phyloP scores from a whole-genome alignment of 2,888 invertebrate species.

The Petrophora chlorosata region DNA sequence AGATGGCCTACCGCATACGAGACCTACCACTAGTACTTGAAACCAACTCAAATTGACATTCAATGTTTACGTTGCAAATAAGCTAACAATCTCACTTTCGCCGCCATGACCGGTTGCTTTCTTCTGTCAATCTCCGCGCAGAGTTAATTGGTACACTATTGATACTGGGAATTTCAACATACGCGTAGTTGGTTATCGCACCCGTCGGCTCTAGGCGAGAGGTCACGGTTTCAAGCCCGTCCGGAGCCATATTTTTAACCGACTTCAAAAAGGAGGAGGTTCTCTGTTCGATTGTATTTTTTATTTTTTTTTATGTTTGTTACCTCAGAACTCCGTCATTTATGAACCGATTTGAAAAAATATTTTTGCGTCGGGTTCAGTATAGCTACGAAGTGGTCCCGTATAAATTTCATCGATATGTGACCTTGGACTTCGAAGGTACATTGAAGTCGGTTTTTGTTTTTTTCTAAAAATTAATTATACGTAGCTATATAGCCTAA shows the following conservation, averaged over 20 bases:
- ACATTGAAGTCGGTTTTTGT: no score
- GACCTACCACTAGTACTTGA: no score
- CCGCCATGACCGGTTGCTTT: constrained; percentile 61
- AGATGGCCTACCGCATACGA: no score
- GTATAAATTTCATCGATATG: neutral
- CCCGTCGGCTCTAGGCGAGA: no score
- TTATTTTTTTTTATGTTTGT: neutral
- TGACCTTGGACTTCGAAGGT: no score
- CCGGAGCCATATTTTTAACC: neutral
- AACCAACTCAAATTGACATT: constrained; percentile 16
- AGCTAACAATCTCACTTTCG: constrained; percentile 62
- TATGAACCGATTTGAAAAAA: neutral
- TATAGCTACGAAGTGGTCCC: neutral
- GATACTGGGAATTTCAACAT: constrained; percentile 1
- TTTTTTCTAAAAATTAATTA: no score
- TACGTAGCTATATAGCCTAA: no score
- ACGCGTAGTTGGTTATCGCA: no score
- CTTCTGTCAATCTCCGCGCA: constrained; percentile 67
- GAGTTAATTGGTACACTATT: constrained; percentile 62
- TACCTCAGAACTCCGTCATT: neutral
- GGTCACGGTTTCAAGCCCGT: no score
- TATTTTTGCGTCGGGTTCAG: neutral
- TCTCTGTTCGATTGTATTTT: neutral
- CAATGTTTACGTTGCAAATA: constrained; percentile 33
- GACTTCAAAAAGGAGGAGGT: neutral